These are phyloP conservation scores for Calephelis nemesis DNA, from an alignment of 1,140 invertebrate genomes.

Conservation along the genomic window DNA sequence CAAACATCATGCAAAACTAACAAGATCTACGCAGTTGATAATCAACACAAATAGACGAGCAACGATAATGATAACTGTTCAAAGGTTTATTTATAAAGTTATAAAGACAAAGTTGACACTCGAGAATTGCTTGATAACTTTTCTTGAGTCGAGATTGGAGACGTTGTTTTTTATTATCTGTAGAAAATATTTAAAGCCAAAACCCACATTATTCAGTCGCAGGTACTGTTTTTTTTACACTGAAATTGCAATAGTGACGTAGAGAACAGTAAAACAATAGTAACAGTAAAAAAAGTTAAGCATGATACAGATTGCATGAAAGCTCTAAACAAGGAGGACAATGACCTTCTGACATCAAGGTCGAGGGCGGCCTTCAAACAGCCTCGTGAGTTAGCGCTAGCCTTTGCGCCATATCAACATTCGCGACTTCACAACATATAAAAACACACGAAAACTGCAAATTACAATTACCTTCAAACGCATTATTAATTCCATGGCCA, in stretches of 20 bases:
- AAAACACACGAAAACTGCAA: constrained; percentile 47
- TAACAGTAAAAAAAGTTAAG: constrained; percentile 24
- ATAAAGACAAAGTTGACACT: constrained; percentile 6
- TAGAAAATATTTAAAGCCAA: neutral
- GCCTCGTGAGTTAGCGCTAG: constrained; percentile 52
- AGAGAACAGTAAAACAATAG: constrained; percentile 23
- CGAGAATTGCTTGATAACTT: constrained; percentile 6
- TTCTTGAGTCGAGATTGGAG: neutral
- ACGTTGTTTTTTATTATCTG: neutral
- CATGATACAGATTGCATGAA: constrained; percentile 46
- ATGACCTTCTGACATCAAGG: constrained; percentile 72
- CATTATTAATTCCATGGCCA: constrained; percentile 67
- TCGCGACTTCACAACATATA: constrained; percentile 46
- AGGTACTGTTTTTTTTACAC: neutral
- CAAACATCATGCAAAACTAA: neutral
- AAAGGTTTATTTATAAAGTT: constrained; percentile 19
- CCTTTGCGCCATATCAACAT: constrained; percentile 49
- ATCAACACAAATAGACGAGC: constrained; percentile 10
- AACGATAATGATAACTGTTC: constrained; percentile 17
- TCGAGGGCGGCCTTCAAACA: constrained; percentile 74
- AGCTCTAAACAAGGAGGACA: constrained; percentile 64
- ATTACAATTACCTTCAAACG: constrained; percentile 65
- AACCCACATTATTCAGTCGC: neutral
- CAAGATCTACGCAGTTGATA: constrained; percentile 10
- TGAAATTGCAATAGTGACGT: neutral